A percentile compares a stretch with the other conserved stretches of the same genome.
Evolutionary conservation across 2,113 vertebrate genomes (phyloP).

Genomic region (Austrofundulus limnaeus): DNA sequence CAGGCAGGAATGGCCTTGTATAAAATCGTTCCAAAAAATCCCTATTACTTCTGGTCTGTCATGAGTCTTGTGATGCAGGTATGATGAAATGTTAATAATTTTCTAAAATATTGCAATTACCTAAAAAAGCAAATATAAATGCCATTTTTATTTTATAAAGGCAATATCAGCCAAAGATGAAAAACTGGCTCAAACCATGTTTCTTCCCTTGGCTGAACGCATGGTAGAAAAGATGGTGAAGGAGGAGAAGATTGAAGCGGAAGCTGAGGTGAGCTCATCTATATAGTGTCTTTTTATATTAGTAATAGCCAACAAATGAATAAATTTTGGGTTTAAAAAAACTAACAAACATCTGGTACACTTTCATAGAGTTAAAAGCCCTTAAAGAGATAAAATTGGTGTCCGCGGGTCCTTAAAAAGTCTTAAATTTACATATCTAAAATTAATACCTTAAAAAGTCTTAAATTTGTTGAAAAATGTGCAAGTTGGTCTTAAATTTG

Average conservation of each 20-base stretch:
- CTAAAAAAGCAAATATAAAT: not conserved
- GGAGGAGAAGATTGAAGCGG: constrained; percentile 98
- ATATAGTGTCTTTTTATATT: too few species aligned
- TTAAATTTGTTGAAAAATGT: too few species aligned
- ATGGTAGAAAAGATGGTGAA: constrained; percentile 99
- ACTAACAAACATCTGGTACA: too few species aligned
- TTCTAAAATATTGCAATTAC: not conserved
- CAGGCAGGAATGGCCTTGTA: constrained; percentile 99
- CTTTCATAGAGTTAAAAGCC: too few species aligned
- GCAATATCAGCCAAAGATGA: constrained; percentile 98
- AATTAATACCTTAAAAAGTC: too few species aligned
- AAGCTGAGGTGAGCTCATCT: constrained; percentile 86
- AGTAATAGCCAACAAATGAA: too few species aligned
- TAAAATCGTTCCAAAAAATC: constrained; percentile 98
- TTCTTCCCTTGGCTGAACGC: constrained; percentile 94
- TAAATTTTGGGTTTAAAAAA: too few species aligned
- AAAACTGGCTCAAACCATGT: constrained; percentile 97
- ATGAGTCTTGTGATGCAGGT: constrained; percentile 99
- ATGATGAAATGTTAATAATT: constrained; percentile 14
- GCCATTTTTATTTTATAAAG: constrained; percentile 62
- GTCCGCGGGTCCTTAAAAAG: too few species aligned
- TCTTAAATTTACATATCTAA: too few species aligned
- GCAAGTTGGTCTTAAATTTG: too few species aligned
- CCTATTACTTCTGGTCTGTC: constrained; percentile 99
- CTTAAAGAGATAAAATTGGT: too few species aligned